Conservation (phyloP, 2,797 vertebrate species). For the Centropyge bicolor region DNA sequence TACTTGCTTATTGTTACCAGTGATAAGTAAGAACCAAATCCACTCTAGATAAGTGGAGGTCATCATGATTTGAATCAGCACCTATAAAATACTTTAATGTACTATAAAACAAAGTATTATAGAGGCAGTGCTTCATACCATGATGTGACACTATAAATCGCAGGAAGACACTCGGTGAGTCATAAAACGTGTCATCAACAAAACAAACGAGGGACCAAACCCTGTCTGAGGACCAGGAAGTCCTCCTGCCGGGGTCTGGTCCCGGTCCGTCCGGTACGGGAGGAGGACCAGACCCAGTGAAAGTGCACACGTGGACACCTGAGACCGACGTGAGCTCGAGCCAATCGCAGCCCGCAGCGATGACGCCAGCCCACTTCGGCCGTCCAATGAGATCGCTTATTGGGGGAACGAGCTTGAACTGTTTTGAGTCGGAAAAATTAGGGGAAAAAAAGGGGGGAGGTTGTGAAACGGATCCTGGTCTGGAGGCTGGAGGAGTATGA, state of each 20-base stretch:
- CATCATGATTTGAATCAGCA: no score
- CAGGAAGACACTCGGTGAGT: neutral
- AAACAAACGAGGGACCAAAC: neutral
- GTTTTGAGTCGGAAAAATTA: constrained; percentile 29
- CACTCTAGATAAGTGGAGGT: no score
- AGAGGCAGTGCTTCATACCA: no score
- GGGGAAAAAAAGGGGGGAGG: constrained; percentile 23
- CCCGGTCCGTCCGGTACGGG: neutral
- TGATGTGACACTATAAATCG: neutral
- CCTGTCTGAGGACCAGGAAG: neutral
- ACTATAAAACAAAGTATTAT: no score
- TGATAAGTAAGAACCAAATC: no score
- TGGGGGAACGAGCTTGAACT: neutral
- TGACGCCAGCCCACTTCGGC: constrained; percentile 29
- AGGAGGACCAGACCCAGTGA: constrained; percentile 65
- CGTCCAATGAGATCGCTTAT: constrained; percentile 70
- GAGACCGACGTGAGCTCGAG: constrained; percentile 61
- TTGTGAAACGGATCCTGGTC: constrained; percentile 33
- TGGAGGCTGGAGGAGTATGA: constrained; percentile 21
- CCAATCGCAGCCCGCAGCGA: constrained; percentile 64
- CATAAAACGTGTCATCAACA: neutral
- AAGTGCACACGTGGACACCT: constrained; percentile 86
- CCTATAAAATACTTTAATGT: no score
- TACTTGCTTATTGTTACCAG: no score
- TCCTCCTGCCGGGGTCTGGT: constrained; percentile 59